Evolutionary conservation across 2,888 invertebrate species (phyloP).

Genomic region (Acanthoscelides obtectus): DNA sequence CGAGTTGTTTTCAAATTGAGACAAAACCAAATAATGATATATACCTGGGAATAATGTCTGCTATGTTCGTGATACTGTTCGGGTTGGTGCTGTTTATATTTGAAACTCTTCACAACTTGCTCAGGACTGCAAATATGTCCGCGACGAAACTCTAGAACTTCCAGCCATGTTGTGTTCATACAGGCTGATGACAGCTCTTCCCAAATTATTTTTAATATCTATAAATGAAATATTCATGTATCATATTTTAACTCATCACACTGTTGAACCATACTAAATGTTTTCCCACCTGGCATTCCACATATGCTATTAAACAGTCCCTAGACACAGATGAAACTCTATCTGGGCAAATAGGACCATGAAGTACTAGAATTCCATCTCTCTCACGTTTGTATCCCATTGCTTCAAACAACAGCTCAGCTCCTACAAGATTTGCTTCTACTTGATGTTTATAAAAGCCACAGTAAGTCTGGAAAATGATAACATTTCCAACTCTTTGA

Average conservation of each 20-base stretch:
- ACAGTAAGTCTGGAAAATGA: constrained; percentile 66
- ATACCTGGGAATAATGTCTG: constrained; percentile 27
- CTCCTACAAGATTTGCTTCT: constrained; percentile 72
- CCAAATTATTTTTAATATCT: constrained; percentile 76
- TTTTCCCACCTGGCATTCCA: constrained; percentile 72
- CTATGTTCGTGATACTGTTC: constrained; percentile 35
- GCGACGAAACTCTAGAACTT: constrained; percentile 61
- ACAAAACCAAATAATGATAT: background rate
- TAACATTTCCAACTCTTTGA: too few species aligned
- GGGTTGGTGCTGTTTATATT: constrained; percentile 47
- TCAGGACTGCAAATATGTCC: constrained; percentile 53
- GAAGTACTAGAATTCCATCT: constrained; percentile 57
- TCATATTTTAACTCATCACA: constrained; percentile 1
- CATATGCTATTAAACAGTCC: constrained; percentile 81
- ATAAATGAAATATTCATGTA: constrained; percentile 22
- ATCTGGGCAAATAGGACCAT: constrained; percentile 78
- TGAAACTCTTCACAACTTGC: constrained; percentile 50
- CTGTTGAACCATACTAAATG: constrained; percentile 3
- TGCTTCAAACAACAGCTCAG: constrained; percentile 70
- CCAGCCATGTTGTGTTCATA: constrained; percentile 59
- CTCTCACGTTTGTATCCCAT: constrained; percentile 74
- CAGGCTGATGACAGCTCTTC: constrained; percentile 58
- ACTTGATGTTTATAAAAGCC: constrained; percentile 88
- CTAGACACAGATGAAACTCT: constrained; percentile 73
- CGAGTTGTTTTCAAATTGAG: too few species aligned